Evolutionary conservation across 2,797 vertebrate species (phyloP).

Genomic region (Microchirus variegatus): DNA sequence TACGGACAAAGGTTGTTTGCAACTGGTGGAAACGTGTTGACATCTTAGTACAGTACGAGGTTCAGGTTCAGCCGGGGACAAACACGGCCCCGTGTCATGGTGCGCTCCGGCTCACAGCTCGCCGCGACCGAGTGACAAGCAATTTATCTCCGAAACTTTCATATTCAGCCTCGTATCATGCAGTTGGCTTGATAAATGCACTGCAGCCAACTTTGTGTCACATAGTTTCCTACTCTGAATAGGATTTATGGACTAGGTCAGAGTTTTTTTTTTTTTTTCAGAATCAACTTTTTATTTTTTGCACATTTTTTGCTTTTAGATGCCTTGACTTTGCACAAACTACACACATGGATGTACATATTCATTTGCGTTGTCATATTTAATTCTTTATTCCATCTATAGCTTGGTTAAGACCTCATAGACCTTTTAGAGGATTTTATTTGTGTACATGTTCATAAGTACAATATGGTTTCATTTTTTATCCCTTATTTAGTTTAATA

Average conservation of each 20-base stretch:
- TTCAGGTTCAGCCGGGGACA: constrained; percentile 33
- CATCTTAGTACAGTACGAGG: constrained; percentile 29
- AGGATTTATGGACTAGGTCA: constrained; percentile 14
- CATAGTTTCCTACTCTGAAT: constrained; percentile 7
- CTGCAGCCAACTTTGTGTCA: constrained; percentile 19
- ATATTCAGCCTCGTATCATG: constrained; percentile 50
- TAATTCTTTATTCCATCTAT: neutral
- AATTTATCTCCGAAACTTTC: constrained; percentile 48
- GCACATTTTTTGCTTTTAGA: neutral
- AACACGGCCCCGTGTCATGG: constrained; percentile 33
- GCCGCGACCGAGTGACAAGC: constrained; percentile 34
- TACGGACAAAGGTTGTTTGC: constrained; percentile 36
- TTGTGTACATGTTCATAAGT: no score
- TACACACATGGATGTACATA: no score
- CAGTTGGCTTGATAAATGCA: constrained; percentile 37
- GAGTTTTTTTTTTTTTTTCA: constrained; percentile 5
- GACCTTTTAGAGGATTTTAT: no score
- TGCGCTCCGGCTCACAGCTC: constrained; percentile 12
- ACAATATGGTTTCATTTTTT: no score
- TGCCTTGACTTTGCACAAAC: no score
- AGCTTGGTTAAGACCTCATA: no score
- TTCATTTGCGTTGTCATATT: no score
- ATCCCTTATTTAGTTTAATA: no score
- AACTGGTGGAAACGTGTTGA: constrained; percentile 42
- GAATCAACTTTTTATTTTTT: constrained; percentile 3